Evolutionary conservation across 35 echinoderm and acorn worm species (phyloP).

Genomic region (Apostichopus californicus): DNA sequence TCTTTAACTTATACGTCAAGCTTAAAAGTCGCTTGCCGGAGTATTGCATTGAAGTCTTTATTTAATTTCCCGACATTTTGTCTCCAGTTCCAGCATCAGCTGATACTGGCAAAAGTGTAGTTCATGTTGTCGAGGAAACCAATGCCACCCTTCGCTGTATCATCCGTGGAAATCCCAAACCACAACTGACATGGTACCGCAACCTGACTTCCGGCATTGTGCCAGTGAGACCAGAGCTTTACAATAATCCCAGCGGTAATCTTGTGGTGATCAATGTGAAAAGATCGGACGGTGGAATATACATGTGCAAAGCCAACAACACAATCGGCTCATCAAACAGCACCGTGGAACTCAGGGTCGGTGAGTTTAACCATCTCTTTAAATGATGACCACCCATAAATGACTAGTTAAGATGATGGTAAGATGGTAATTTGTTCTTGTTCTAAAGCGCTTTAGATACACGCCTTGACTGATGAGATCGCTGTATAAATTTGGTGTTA

Average conservation of each 20-base stretch:
- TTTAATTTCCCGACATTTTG: neutral
- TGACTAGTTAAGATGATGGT: too few relatives aligned
- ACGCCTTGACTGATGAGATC: too few relatives aligned
- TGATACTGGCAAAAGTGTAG: slow-evolving; percentile 23
- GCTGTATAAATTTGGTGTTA: too few relatives aligned
- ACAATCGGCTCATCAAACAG: slow-evolving; percentile 23
- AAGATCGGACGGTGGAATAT: slow-evolving; percentile 50
- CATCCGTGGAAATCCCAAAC: slow-evolving; percentile 62
- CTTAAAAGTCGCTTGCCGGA: neutral
- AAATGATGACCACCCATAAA: too few relatives aligned
- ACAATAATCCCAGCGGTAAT: slow-evolving; percentile 49
- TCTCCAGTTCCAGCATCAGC: neutral
- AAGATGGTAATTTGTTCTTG: too few relatives aligned
- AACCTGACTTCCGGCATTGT: slow-evolving; percentile 37
- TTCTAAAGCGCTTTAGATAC: too few relatives aligned
- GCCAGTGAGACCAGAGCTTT: slow-evolving; percentile 18
- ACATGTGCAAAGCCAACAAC: slow-evolving; percentile 70
- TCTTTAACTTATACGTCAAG: neutral
- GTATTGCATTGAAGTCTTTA: too few relatives aligned
- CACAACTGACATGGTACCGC: slow-evolving; percentile 59
- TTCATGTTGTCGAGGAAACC: neutral
- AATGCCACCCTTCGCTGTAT: slow-evolving; percentile 66
- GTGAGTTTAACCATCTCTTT: slow-evolving; percentile 18
- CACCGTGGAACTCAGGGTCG: slow-evolving; percentile 61
- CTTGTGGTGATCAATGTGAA: slow-evolving; percentile 47